Conservation (phyloP, 1,140 invertebrate genomes). For the Leptoteleia sp. region DNA sequence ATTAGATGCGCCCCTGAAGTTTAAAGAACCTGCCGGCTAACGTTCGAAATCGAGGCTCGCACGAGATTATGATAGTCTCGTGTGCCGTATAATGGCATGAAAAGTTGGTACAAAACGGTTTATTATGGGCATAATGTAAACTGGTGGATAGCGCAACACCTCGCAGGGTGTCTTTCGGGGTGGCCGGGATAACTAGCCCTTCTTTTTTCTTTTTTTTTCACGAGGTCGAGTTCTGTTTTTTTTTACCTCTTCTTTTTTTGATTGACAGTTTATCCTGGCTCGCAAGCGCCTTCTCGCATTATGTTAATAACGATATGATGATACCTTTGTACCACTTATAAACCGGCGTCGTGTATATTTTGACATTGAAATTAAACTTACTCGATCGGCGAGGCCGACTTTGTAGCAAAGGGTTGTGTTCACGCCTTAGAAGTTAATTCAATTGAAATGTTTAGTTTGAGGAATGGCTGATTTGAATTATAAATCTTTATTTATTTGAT, state of each 20-base stretch:
- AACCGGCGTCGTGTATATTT: slow-evolving; percentile 73
- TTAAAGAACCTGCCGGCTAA: slow-evolving; percentile 24
- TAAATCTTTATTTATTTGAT: slow-evolving; percentile 4
- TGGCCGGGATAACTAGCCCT: slow-evolving; percentile 69
- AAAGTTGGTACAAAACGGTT: slow-evolving; percentile 69
- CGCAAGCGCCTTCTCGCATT: slow-evolving; percentile 72
- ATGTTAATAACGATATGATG: slow-evolving; percentile 80
- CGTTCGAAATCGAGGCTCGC: slow-evolving; percentile 11
- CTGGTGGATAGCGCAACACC: slow-evolving; percentile 61
- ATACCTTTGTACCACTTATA: slow-evolving; percentile 73
- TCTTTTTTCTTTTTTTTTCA: too few relatives aligned
- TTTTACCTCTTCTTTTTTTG: too few relatives aligned
- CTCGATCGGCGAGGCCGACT: slow-evolving; percentile 23
- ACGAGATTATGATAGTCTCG: slow-evolving; percentile 37
- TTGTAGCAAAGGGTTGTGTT: slow-evolving; percentile 35
- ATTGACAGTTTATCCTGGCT: slow-evolving; percentile 75
- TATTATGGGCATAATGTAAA: slow-evolving; percentile 58
- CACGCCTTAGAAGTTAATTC: slow-evolving; percentile 16
- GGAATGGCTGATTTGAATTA: slow-evolving; percentile 43
- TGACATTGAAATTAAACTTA: slow-evolving; percentile 78
- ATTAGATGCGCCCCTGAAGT: slow-evolving; percentile 40
- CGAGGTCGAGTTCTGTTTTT: slow-evolving; percentile 72
- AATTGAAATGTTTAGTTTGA: slow-evolving; percentile 38
- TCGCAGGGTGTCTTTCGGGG: slow-evolving; percentile 29
- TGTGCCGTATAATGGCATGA: slow-evolving; percentile 45